Conservation (phyloP, 1,140 invertebrate species). For the Nasonia longicornis region DNA sequence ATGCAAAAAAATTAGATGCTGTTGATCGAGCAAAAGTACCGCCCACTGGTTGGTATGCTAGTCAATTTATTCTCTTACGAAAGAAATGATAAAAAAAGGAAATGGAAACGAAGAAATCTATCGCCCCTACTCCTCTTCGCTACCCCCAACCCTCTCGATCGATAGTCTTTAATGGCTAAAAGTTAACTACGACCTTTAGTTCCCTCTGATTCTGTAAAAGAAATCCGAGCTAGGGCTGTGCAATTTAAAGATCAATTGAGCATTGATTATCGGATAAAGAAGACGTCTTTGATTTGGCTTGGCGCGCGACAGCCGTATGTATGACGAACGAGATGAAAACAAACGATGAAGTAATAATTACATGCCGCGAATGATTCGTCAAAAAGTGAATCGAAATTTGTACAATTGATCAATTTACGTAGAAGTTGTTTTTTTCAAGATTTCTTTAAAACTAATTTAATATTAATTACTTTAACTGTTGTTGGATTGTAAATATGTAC, state of each 20-base stretch:
- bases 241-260: slow-evolving; percentile 31
- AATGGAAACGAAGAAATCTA: slow-evolving; percentile 36
- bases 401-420: neutral
- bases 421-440: neutral
- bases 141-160: slow-evolving; percentile 14
- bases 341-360: neutral
- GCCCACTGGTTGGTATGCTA: slow-evolving; percentile 57
- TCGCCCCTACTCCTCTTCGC: slow-evolving; percentile 2
- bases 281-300: neutral
- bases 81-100: slow-evolving; percentile 37
- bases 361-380: neutral
- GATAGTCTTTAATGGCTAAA: slow-evolving; percentile 44
- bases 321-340: slow-evolving; percentile 38
- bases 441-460: neutral
- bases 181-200: slow-evolving; percentile 45
- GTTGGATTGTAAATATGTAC: neutral
- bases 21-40: slow-evolving; percentile 46
- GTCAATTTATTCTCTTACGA: slow-evolving; percentile 60
- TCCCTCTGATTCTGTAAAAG: slow-evolving; percentile 31
- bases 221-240: slow-evolving; percentile 45
- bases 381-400: neutral
- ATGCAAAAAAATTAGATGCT: slow-evolving; percentile 51
- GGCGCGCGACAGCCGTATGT: neutral
- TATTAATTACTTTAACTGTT: neutral
- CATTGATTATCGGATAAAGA: slow-evolving; percentile 23